Evolutionary conservation across 2,888 invertebrate species (phyloP).

Genomic region (Archips crataeganus): DNA sequence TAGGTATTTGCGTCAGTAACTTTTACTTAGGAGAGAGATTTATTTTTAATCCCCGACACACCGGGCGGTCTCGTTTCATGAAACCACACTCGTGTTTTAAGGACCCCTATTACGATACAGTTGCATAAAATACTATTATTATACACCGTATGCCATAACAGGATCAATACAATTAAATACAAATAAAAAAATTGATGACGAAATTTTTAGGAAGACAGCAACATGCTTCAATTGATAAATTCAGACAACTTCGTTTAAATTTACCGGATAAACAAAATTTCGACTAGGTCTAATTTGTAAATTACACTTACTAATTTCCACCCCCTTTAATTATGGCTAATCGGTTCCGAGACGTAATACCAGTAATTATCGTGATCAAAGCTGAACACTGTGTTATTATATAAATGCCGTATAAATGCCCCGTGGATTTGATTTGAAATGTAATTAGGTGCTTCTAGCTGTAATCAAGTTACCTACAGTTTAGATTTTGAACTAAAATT

Average conservation of each 20-base stretch:
- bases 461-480: not conserved
- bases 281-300: not conserved
- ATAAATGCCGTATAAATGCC: not conserved
- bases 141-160: too few species aligned
- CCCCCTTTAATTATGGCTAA: not conserved
- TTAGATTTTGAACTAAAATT: not conserved
- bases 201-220: too few species aligned
- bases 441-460: not conserved
- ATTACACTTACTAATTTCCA: not conserved
- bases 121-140: too few species aligned
- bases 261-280: not conserved
- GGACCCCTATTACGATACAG: too few species aligned
- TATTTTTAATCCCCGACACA: too few species aligned
- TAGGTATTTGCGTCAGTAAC: too few species aligned
- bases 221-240: too few species aligned
- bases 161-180: too few species aligned
- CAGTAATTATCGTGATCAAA: slow-evolving; percentile 1
- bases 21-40: too few species aligned
- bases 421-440: not conserved
- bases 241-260: not conserved
- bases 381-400: not conserved
- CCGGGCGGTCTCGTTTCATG: too few species aligned
- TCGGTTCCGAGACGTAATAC: not conserved
- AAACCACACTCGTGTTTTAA: too few species aligned
- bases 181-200: too few species aligned